Percentiles rank a stretch among this genome's conserved stretches.
These are phyloP conservation scores for Oncorhynchus masou DNA, from an alignment of 2,113 vertebrate species.

Conservation along the genomic window DNA sequence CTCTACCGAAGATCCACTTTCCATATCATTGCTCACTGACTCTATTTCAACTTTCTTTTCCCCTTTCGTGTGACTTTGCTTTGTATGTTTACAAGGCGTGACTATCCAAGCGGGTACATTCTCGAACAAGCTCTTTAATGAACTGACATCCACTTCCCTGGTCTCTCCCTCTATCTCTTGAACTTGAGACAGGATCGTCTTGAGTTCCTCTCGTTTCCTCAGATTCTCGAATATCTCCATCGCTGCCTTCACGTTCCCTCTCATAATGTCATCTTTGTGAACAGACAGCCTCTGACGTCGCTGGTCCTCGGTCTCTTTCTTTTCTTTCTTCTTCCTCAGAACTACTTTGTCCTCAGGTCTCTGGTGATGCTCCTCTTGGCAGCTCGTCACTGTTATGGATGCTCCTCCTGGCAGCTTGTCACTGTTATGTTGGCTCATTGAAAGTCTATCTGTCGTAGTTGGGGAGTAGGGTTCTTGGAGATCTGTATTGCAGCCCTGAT, in stretches of 20 bases:
- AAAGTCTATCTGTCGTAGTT: neutral
- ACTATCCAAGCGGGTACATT: conserved; percentile 79
- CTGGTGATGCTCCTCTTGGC: conserved; percentile 16
- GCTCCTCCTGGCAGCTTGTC: too few species aligned
- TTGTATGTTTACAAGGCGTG: conserved; percentile 45
- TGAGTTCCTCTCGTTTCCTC: conserved; percentile 84
- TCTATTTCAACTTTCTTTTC: conserved; percentile 62
- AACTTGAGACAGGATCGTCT: conserved; percentile 82
- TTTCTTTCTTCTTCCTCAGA: conserved; percentile 79
- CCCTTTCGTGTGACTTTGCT: conserved; percentile 33
- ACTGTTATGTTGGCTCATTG: conserved; percentile 1
- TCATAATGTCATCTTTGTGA: conserved; percentile 90
- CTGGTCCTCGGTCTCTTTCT: conserved; percentile 81
- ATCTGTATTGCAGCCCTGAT: conserved; percentile 5
- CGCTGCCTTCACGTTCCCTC: conserved; percentile 79
- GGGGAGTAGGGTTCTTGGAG: conserved; percentile 3
- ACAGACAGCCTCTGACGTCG: conserved; percentile 83
- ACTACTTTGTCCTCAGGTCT: conserved; percentile 63
- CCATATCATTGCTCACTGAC: conserved; percentile 67
- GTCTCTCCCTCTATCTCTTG: conserved; percentile 84
- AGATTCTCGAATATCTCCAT: conserved; percentile 86
- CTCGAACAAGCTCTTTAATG: conserved; percentile 80
- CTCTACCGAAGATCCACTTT: conserved; percentile 80
- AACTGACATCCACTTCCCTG: conserved; percentile 68
- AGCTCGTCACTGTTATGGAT: too few species aligned